Base-by-base conservation (phyloP, 1,140 invertebrate genomes). In the Bemisia tabaci region DNA sequence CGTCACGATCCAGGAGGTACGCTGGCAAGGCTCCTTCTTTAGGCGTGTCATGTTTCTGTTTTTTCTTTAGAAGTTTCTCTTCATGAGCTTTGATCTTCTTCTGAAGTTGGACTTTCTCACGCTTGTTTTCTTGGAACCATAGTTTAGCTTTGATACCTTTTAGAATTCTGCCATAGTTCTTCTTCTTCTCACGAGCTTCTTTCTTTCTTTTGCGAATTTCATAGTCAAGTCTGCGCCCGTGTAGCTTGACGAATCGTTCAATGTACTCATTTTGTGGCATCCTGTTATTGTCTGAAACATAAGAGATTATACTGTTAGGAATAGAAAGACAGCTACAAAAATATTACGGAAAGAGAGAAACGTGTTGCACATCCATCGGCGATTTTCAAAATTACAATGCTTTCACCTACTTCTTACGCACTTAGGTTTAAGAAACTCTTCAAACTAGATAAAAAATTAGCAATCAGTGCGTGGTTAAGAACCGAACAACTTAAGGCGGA, bases 241-340 rank as follows among this genome's bases (percentile, higher is more conserved):
- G 89, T 1, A 97, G 84, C 77, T 99, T 99, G 72, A 90, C 86
- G 77, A 96, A 93, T 63, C 97, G 85, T 73, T 99, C 97, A 79
- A 99, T 99, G 79, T 99, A 95, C 78, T 99, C 97, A 86, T 99
- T 99, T 82, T 99, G 97, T 73, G 97, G 97, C 97, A 97, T 97
- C 73, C 78, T 65, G 60, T 27, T 61, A 66, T 23, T 22, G 59
- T 26, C 62, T 69, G 25, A 59, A 69, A 63, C 63, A 33, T 23
- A 12, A 62, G 23, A 12, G 12, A 23, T 12, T 17, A 62, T 17
- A 62, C 12, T 17, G 23, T 12, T 12, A 62, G 11, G 12, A 21
- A 12, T 21, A 23, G 12, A 23, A 62, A 12, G 1, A 66, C 62
- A 17, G 65, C 68, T 24, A 62, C 59, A 61, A 66, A 62, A 22